Evolutionary conservation across 2,797 vertebrate species (phyloP).

Genomic region (Macroramphosus scolopax): DNA sequence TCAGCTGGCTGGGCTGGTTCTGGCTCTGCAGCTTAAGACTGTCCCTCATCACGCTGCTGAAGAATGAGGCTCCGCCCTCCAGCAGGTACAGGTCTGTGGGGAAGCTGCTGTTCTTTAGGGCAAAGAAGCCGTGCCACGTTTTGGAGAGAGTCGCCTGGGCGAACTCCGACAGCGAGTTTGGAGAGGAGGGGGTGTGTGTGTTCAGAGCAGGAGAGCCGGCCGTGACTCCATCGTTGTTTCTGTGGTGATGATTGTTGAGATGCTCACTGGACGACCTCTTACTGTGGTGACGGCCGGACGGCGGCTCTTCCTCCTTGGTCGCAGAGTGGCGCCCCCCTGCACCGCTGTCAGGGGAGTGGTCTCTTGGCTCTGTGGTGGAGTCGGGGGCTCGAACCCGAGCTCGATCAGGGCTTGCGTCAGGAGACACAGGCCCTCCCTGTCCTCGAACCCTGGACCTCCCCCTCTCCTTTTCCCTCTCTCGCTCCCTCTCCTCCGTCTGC

Average conservation of each 20-base stretch:
- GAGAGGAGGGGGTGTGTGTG: constrained; percentile 56
- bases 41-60: constrained; percentile 86
- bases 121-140: constrained; percentile 92
- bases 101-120: constrained; percentile 98
- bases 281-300: constrained; percentile 64
- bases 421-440: constrained; percentile 69
- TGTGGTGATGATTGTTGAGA: constrained; percentile 57
- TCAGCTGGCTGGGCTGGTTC: constrained; percentile 87
- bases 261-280: constrained; percentile 61
- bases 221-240: constrained; percentile 69
- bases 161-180: constrained; percentile 85
- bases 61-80: constrained; percentile 89
- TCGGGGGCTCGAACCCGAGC: constrained; percentile 85
- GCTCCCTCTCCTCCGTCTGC: constrained; percentile 76
- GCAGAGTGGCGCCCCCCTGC: constrained; percentile 16
- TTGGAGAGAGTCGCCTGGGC: constrained; percentile 84
- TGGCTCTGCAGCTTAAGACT: constrained; percentile 61
- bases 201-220: constrained; percentile 53
- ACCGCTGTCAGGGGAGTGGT: constrained; percentile 77
- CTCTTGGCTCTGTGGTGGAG: constrained; percentile 81
- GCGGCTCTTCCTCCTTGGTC: constrained; percentile 53
- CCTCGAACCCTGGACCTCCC: constrained; percentile 76
- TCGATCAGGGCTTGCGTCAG: constrained; percentile 87
- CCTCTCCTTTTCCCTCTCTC: constrained; percentile 71
- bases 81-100: constrained; percentile 93